Conservation (phyloP, 2,113 vertebrate species). For the Rhabdornis inornatus region DNA sequence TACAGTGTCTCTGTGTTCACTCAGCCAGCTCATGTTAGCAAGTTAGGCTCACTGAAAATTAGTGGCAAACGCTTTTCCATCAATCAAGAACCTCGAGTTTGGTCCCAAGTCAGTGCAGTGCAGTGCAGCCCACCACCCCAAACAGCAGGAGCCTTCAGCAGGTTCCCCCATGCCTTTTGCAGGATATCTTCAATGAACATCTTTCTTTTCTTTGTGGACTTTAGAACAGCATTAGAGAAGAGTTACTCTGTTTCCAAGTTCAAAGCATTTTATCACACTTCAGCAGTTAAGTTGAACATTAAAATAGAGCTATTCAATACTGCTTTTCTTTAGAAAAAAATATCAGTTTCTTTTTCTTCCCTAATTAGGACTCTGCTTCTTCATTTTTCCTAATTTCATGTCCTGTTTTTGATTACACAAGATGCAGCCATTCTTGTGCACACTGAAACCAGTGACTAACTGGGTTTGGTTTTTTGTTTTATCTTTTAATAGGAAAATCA, state of each 20-base stretch:
- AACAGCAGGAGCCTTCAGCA: constrained; percentile 37
- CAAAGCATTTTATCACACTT: not conserved
- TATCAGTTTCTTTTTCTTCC: not conserved
- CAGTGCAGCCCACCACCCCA: constrained; percentile 61
- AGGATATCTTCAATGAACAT: constrained; percentile 20
- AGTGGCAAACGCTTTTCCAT: constrained; percentile 77
- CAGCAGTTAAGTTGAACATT: not conserved
- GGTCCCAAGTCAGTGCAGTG: constrained; percentile 62
- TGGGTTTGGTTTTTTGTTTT: too few species aligned
- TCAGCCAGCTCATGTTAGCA: constrained; percentile 69
- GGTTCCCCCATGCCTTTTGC: not conserved
- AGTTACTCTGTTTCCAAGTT: not conserved
- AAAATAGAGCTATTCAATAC: not conserved
- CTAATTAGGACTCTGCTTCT: not conserved
- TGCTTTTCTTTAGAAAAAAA: not conserved
- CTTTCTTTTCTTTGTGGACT: not conserved
- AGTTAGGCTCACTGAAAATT: constrained; percentile 71
- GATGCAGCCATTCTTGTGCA: not conserved
- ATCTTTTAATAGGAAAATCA: not conserved
- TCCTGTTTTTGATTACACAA: not conserved
- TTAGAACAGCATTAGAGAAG: not conserved
- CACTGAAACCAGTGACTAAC: not conserved
- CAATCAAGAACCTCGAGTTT: constrained; percentile 64
- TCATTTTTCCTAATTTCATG: not conserved
- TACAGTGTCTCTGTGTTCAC: constrained; percentile 81